Evolutionary conservation across 2,113 vertebrate genomes (phyloP), one percentile per base, ranked within the genome.

Genomic region (Tamias sibiricus): DNA sequence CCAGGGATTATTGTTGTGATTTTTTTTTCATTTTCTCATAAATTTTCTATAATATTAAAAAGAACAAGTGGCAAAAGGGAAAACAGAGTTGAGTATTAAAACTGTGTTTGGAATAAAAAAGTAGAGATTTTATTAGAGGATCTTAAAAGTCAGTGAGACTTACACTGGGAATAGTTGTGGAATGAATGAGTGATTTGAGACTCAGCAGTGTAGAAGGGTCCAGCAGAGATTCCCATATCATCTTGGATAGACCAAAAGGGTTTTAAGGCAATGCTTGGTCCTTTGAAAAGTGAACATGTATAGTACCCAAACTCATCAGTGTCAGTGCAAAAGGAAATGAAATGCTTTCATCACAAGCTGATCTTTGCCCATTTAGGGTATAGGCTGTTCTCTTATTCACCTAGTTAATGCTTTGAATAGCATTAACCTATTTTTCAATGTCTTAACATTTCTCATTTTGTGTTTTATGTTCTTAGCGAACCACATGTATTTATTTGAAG

Each of bases 401-500:
- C 13, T 71, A 2, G 6, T 42, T 71, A 14, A 3, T 69, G 42
- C 44, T 94, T 74, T 90, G 72, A 52, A 42, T 57, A 59, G 37
- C 76, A 88, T 59, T 44, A 30, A 59, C 77, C 20, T 20, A 0
- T 59, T 77, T 95, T 79, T 91, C 47, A 54, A 40, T 28, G 20
- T 52, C 82, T 96, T 95, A 26, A 89, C 86, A 89, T 95, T 95
- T 90, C 66, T 91, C 2, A 85, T 32, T 98, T 52, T 95, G 71
- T 0, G 85, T 94, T 98, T 97, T 69, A 82, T 95, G 49, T 96
- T 97, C 95, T 98, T 97, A 90, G 97, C 98, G 99, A 99, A 98
- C 98, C 99, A 99, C 91, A 99, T 99, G 99, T 99, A 99, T 22
- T 98, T 98, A 95, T 99, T 99, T 20, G 99, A 99, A 98, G 99